Percentiles rank a stretch among this genome's conserved stretches.
These are phyloP conservation scores for Procambarus clarkii DNA, from an alignment of 1,140 invertebrate species.

Conservation along the genomic window DNA sequence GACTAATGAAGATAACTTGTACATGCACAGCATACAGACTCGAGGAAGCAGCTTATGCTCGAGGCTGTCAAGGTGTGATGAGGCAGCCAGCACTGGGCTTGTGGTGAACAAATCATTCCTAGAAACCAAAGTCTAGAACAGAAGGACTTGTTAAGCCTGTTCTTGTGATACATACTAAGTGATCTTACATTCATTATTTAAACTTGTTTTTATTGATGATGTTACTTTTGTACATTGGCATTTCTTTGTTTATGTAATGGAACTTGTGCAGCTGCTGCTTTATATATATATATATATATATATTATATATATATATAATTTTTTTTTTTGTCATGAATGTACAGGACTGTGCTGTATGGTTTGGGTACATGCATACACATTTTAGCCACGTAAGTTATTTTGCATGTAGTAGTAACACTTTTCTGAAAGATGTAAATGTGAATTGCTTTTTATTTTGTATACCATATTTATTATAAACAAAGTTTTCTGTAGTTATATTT, in stretches of 20 bases:
- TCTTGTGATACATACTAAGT: slow-evolving; percentile 50
- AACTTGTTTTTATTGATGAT: background rate
- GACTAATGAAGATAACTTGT: no score
- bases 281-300: background rate
- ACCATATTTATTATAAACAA: background rate
- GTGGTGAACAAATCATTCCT: slow-evolving; percentile 37
- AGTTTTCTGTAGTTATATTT: background rate
- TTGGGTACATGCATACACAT: background rate
- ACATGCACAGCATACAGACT: background rate
- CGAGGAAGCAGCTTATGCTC: background rate
- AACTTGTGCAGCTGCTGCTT: background rate
- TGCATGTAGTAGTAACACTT: background rate
- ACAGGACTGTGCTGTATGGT: background rate
- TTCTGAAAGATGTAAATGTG: background rate
- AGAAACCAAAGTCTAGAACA: slow-evolving; percentile 47
- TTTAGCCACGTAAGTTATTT: no score
- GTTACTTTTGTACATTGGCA: background rate
- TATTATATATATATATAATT: no score
- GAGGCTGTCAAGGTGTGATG: slow-evolving; percentile 17
- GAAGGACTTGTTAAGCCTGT: slow-evolving; percentile 42
- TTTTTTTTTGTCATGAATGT: background rate
- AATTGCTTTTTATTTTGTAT: background rate
- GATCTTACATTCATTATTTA: slow-evolving; percentile 46
- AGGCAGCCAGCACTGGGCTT: background rate
- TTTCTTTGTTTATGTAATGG: background rate